A percentile compares a stretch with the other conserved stretches of the same genome.
phyloP scores from a whole-genome alignment of 2,113 vertebrate species.

The Nannospalax galili region DNA sequence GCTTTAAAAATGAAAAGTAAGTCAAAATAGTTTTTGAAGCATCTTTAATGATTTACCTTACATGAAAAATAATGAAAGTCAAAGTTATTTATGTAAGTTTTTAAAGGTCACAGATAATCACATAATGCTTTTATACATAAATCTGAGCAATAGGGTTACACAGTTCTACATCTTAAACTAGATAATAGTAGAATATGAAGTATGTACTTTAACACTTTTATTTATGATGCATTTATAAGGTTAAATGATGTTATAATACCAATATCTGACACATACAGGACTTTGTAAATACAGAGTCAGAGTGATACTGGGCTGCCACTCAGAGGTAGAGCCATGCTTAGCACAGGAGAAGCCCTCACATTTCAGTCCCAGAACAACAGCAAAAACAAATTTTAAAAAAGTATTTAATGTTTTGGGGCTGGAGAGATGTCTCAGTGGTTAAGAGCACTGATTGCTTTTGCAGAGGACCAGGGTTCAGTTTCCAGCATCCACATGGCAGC shows the following conservation, averaged over 20 bases:
- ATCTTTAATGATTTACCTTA: neutral
- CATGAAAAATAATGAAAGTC: neutral
- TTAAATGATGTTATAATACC: neutral
- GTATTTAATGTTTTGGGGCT: no score
- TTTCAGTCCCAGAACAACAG: no score
- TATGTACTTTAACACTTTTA: neutral
- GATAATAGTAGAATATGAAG: neutral
- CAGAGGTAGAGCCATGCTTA: no score
- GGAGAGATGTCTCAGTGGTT: no score
- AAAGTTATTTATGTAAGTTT: neutral
- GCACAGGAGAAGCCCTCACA: no score
- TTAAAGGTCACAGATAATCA: neutral
- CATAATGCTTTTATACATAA: neutral
- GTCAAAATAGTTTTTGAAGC: neutral
- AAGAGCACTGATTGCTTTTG: no score
- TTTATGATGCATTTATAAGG: neutral
- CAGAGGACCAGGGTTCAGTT: no score
- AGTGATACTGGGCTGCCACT: neutral
- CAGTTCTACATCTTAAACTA: neutral
- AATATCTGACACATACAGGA: neutral
- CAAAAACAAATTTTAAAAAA: no score
- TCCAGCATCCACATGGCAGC: no score
- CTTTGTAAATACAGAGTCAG: neutral
- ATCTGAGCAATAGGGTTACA: neutral
- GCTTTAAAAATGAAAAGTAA: neutral